phyloP scores from a whole-genome alignment of 1,140 invertebrate genomes.

The Euborellia annulipes region DNA sequence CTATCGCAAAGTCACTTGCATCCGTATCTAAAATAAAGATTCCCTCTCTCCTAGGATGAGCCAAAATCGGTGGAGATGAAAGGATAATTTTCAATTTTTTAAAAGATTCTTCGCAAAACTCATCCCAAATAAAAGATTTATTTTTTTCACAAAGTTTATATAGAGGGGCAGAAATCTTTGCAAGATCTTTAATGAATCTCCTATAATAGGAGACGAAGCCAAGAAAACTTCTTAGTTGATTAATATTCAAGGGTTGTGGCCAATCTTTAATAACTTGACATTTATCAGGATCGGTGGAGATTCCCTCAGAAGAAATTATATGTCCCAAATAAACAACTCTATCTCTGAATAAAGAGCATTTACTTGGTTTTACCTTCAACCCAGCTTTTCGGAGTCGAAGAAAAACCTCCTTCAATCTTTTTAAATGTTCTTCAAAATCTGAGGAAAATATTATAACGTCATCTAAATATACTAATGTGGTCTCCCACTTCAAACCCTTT shows the following conservation, averaged over 20 bases:
- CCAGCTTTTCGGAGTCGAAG: too few species aligned
- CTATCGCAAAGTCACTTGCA: slow-evolving; percentile 19
- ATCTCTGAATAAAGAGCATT: slow-evolving; percentile 2
- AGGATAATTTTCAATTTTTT: slow-evolving; percentile 24
- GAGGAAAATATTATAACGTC: too few species aligned
- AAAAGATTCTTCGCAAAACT: slow-evolving; percentile 18
- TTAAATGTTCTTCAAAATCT: too few species aligned
- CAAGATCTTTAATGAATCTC: slow-evolving; percentile 18
- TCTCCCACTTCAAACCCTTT: slow-evolving; percentile 18
- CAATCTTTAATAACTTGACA: slow-evolving; percentile 9
- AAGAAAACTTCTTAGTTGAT: slow-evolving; percentile 21
- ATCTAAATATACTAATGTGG: slow-evolving; percentile 29
- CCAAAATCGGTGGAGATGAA: slow-evolving; percentile 21
- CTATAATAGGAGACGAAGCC: slow-evolving; percentile 25
- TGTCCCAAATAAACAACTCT: slow-evolving; percentile 5
- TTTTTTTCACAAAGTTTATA: slow-evolving; percentile 13
- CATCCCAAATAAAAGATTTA: slow-evolving; percentile 1
- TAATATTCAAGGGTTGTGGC: slow-evolving; percentile 7
- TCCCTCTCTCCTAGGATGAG: slow-evolving; percentile 16
- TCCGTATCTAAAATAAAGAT: slow-evolving; percentile 21
- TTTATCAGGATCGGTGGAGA: slow-evolving; percentile 11
- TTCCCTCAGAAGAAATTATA: slow-evolving; percentile 8
- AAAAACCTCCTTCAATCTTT: too few species aligned
- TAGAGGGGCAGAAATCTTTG: slow-evolving; percentile 15
- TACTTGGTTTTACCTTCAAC: too few species aligned